Percentiles rank a stretch among this genome's conserved stretches.
phyloP scores from a whole-genome alignment of 2,113 vertebrate species.

The Grus americana region DNA sequence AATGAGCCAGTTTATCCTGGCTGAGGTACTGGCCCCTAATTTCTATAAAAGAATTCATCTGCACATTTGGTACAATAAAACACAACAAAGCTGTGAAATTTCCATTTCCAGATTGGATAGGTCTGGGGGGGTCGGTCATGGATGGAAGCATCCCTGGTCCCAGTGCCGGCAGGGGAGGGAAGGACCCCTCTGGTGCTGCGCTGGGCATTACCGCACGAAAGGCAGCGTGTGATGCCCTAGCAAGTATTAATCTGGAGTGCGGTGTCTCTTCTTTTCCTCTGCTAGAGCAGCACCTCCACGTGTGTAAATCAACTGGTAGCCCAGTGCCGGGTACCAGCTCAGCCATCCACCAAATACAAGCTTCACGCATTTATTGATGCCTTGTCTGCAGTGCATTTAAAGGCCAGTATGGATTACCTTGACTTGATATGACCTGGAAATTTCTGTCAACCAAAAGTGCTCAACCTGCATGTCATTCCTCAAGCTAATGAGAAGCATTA shows the following conservation, averaged over 20 bases:
- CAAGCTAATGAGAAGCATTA: neutral
- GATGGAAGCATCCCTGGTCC: neutral
- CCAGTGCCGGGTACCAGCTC: neutral
- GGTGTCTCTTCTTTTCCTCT: neutral
- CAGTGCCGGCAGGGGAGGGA: neutral
- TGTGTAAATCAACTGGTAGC: neutral
- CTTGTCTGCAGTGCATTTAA: neutral
- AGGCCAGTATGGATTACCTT: neutral
- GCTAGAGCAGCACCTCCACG: neutral
- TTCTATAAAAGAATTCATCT: neutral
- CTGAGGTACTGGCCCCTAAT: neutral
- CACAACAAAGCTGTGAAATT: constrained; percentile 2
- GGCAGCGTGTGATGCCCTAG: neutral
- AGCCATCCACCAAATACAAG: neutral
- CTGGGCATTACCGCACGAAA: neutral
- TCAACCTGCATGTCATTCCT: neutral
- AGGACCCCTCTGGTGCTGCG: neutral
- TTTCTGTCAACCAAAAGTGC: neutral
- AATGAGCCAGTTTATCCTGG: constrained; percentile 9
- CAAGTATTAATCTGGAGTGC: neutral
- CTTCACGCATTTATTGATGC: neutral
- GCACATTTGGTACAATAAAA: constrained; percentile 22
- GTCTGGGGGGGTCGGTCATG: neutral
- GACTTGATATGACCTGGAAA: neutral
- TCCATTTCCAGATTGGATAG: neutral